A percentile compares a stretch with the other conserved stretches of the same genome.
These are phyloP conservation scores for Melipona bicolor DNA, from an alignment of 2,888 invertebrate genomes.

Conservation along the genomic window DNA sequence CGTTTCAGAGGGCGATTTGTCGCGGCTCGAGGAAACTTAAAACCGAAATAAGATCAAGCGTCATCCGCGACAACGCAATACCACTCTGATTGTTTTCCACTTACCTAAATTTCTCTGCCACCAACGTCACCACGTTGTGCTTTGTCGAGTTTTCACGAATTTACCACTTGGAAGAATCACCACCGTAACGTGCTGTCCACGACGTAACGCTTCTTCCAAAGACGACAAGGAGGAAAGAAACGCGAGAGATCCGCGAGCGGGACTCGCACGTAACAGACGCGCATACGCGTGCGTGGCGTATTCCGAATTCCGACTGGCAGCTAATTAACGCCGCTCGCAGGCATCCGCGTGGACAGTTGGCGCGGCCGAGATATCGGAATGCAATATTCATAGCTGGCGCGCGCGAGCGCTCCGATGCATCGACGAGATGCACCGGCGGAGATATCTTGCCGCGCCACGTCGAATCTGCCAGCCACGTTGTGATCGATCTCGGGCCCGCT, in stretches of 20 bases:
- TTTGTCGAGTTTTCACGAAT: too few species aligned
- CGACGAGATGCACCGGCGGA: constrained; percentile 40
- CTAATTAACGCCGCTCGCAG: constrained; percentile 73
- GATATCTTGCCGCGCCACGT: constrained; percentile 42
- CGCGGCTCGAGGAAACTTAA: too few species aligned
- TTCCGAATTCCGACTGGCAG: constrained; percentile 63
- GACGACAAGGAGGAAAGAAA: background rate
- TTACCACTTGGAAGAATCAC: too few species aligned
- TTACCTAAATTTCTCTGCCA: too few species aligned
- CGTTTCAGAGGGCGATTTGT: too few species aligned
- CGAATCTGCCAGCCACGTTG: constrained; percentile 33
- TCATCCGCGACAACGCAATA: too few species aligned
- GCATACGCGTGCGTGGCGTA: constrained; percentile 33
- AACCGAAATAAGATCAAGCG: too few species aligned
- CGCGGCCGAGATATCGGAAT: constrained; percentile 70
- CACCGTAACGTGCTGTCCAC: too few species aligned
- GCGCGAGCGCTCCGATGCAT: constrained; percentile 29
- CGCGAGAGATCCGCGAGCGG: background rate
- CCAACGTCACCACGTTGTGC: too few species aligned
- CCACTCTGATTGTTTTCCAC: too few species aligned
- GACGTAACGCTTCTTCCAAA: too few species aligned
- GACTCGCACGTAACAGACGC: constrained; percentile 14
- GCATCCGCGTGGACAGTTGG: constrained; percentile 65
- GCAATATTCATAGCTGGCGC: constrained; percentile 71
- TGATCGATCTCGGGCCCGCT: constrained; percentile 36